Evolutionary conservation across 2,888 invertebrate species (phyloP).

Genomic region (Eristalinus aeneus): DNA sequence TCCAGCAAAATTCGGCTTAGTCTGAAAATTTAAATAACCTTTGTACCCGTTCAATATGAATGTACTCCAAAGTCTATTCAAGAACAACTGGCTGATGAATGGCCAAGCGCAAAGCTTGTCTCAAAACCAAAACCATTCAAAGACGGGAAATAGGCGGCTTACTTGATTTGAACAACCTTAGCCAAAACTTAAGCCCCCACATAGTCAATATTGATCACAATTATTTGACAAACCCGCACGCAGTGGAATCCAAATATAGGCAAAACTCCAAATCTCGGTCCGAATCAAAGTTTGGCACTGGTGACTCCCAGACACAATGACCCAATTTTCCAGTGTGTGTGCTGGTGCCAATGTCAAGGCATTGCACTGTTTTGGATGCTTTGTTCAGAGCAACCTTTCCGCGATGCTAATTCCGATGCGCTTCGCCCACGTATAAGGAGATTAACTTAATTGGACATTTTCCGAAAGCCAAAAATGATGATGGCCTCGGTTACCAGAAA

Average conservation of each 20-base stretch:
- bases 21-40: no score
- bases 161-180: background rate
- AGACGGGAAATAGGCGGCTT: background rate
- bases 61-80: no score
- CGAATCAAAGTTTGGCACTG: conserved; percentile 3
- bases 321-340: background rate
- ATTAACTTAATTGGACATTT: conserved; percentile 25
- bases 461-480: background rate
- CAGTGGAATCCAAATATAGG: background rate
- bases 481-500: background rate
- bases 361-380: conserved; percentile 20
- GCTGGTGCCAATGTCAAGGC: conserved; percentile 37
- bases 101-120: background rate
- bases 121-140: background rate
- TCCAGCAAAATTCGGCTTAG: no score
- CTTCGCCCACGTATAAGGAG: conserved; percentile 9
- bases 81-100: background rate
- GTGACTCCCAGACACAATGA: conserved; percentile 1
- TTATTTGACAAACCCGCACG: background rate
- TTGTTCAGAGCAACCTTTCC: background rate
- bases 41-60: no score
- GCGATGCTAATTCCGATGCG: conserved; percentile 19
- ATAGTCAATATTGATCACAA: background rate
- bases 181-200: background rate
- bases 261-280: background rate